A percentile compares a stretch with the other conserved stretches of the same genome.
Conservation (phyloP, 2,888 invertebrate genomes). For the Agrochola litura region DNA sequence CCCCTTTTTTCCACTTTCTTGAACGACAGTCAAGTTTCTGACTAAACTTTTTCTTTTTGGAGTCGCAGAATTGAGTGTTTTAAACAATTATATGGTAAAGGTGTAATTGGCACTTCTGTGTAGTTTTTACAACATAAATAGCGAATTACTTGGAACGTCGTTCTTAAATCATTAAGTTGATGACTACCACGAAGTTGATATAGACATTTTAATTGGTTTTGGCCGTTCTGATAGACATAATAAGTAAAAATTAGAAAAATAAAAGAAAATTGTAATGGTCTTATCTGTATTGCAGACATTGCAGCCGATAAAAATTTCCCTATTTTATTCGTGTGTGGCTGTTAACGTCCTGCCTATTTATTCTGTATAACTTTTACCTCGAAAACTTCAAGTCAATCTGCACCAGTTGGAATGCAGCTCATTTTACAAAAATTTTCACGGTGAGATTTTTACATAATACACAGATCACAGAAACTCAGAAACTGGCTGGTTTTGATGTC, state of each 20-base stretch:
- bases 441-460: no score
- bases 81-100: neutral
- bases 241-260: neutral
- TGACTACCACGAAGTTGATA: neutral
- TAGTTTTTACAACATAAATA: neutral
- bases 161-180: neutral
- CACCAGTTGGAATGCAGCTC: no score
- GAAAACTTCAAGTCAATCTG: no score
- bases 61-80: neutral
- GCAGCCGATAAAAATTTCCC: neutral
- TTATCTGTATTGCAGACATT: neutral
- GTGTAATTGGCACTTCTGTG: neutral
- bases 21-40: neutral
- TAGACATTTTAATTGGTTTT: neutral
- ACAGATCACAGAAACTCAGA: no score
- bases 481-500: no score
- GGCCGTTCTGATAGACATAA: neutral
- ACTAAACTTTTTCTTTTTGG: neutral
- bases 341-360: neutral
- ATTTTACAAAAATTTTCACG: no score
- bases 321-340: neutral
- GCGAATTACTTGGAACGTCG: neutral
- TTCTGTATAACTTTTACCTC: no score
- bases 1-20: neutral
- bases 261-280: neutral